Evolutionary conservation across 2,888 invertebrate genomes (phyloP), one percentile per base, ranked within the genome.

Genomic region (Drosophila infuscata): DNA sequence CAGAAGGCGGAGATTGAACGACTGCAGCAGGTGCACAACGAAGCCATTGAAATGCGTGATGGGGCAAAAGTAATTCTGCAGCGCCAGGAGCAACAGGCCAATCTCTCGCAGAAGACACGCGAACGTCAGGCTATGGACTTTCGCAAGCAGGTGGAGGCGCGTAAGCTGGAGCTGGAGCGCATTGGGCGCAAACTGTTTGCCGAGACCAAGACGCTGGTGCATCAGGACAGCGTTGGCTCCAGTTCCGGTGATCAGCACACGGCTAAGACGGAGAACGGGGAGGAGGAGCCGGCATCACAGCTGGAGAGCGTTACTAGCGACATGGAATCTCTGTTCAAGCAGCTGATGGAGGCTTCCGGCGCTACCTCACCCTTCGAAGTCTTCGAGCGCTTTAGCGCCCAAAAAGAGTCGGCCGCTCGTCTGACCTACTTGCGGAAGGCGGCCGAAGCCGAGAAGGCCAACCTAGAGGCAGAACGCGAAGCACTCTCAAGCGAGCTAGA

Each of bases 121-220:
- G 96, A 96, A 9, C 93, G 94, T 0, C 95, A 95, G 87, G 94
- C 95, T 0, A 91, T 94, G 0, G 95, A 95, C 92, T 96, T 95
- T 77, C 95, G 96, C 71, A 95, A 95, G 78, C 94, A 96, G 62
- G 96, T 97, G 29, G 95, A 95, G 33, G 96, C 96, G 61, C 94
- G 96, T 11, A 96, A 95, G 86, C 91, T 94, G 25, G 97, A 97
- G 82, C 91, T 97, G 29, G 97, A 97, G 91, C 95, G 96, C 61
- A 93, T 97, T 68, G 97, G 97, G 86, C 95, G 96, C 75, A 94
- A 96, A 87, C 95, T 97, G 56, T 97, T 97, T 86, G 95, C 96
- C 15, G 94, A 95, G 25, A 94, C 94, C 41, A 92, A 93, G 60
- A 91, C 92, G 0, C 82, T 95, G n/a, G 94, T 95, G 5, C 94